Percentiles rank a stretch among this genome's conserved stretches.
Conservation (phyloP, 2,797 vertebrate genomes). For the Trichosurus vulpecula region DNA sequence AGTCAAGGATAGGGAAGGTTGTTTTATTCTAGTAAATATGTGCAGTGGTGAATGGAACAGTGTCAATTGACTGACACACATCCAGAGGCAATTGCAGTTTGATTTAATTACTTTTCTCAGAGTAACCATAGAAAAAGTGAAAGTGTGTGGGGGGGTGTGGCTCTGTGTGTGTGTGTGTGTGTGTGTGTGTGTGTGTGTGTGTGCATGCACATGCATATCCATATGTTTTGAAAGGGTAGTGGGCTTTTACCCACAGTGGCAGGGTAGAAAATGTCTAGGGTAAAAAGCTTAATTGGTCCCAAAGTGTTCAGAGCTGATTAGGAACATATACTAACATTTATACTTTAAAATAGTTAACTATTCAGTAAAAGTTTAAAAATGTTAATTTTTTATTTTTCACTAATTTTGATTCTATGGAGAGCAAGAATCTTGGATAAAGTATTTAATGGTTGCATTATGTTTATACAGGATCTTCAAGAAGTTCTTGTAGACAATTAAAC, state of each 20-base stretch:
- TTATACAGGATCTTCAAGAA: background rate
- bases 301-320: background rate
- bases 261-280: background rate
- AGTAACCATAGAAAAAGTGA: background rate
- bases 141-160: background rate
- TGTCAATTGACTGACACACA: background rate
- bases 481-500: background rate
- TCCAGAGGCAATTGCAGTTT: background rate
- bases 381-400: background rate
- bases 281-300: background rate
- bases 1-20: background rate
- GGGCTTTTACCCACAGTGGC: background rate
- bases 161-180: too few species aligned
- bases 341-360: background rate
- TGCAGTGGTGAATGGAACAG: background rate
- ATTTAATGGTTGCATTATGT: background rate
- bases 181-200: background rate
- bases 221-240: background rate
- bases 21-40: too few species aligned
- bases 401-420: background rate
- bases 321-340: background rate
- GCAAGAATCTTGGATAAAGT: background rate
- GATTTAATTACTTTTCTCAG: background rate
- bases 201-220: accelerated
- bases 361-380: background rate